Base-by-base conservation (phyloP, 2,888 invertebrate genomes). In the Petrolisthes manimaculis region DNA sequence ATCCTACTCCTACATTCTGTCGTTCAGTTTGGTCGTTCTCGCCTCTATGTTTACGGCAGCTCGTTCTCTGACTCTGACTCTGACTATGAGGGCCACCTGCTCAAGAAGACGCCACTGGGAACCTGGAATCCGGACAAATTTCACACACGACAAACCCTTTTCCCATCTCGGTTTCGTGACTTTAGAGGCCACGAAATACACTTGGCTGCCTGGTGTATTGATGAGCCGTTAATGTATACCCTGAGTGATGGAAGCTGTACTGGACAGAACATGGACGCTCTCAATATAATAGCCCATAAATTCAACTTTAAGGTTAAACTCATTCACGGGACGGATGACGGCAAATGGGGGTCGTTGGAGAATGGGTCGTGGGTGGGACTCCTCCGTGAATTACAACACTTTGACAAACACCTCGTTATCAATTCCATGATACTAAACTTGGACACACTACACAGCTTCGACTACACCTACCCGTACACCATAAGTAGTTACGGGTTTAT, bases 341-440 rank as follows among this genome's bases (percentile, higher is more conserved):
- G 85, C 18, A 67, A 69, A 37, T 84, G 88, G 81, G 84, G 86
- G 14, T 69, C 55, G 12, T 67, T 51, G 51, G 88, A 83, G 21
- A 86, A 90, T 74, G 90, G 86, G 53, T 74, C 75, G 37, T 89
- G 87, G 88, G 53, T 24, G 0, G 90, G 90, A 51, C 79, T 90
- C 84, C 21, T 90, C 14, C 86, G 86, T 9, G 88, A 89, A n/a
- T 61, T 90, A 14, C 67, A 55, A 24, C 84, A 69, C 80, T 3
- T 54, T 12, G 78, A 54, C 9, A 89, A 89, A 61, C 53, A 86
- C 5, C 3, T 89, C 55, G 74, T 80, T n/a, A 86, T 89, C 69
- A 89, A 89, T 80, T 81, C 86, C 24, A 56, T 89, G 37, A 5
- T 83, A 21, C 82, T 89, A n/a, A 74, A 69, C n/a, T 12, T 6